These are phyloP conservation scores for Perccottus glenii DNA, from an alignment of 2,113 vertebrate species.

Conservation along the genomic window DNA sequence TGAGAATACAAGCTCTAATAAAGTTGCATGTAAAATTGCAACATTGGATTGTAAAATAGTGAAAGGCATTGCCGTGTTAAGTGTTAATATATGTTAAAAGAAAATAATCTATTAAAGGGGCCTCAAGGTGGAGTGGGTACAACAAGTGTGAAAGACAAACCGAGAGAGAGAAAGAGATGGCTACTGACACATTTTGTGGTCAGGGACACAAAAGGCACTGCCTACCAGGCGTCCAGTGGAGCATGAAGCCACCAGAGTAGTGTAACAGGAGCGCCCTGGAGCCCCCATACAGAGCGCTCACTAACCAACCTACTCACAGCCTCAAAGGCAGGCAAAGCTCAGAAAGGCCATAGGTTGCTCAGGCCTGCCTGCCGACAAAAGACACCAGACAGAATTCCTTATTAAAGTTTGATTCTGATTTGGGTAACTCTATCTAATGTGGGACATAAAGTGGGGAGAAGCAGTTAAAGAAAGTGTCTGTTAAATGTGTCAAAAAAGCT, in stretches of 20 bases:
- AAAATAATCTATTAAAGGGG: not conserved
- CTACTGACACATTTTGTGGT: constrained; percentile 78
- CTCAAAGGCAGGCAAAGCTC: constrained; percentile 43
- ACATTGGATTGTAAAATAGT: too few relatives aligned
- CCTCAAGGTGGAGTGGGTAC: constrained; percentile 5
- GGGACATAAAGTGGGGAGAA: constrained; percentile 13
- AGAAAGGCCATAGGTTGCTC: constrained; percentile 68
- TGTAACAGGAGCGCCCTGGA: constrained; percentile 75
- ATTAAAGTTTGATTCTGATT: constrained; percentile 47
- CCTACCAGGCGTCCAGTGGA: constrained; percentile 79
- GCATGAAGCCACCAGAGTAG: constrained; percentile 75
- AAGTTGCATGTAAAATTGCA: too few relatives aligned
- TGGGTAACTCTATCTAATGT: constrained; percentile 61
- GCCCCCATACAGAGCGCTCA: constrained; percentile 59
- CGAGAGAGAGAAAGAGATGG: constrained; percentile 57
- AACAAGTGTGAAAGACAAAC: constrained; percentile 38
- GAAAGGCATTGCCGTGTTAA: not conserved
- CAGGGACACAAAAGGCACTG: constrained; percentile 79
- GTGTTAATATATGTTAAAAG: not conserved
- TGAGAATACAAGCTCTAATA: too few relatives aligned
- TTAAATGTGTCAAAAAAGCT: too few relatives aligned
- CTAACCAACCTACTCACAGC: constrained; percentile 52
- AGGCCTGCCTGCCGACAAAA: constrained; percentile 64
- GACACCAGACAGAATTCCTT: constrained; percentile 22
- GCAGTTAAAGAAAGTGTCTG: not conserved